Conservation (phyloP, 2,113 vertebrate species). For the Gallinago jamesoni region DNA sequence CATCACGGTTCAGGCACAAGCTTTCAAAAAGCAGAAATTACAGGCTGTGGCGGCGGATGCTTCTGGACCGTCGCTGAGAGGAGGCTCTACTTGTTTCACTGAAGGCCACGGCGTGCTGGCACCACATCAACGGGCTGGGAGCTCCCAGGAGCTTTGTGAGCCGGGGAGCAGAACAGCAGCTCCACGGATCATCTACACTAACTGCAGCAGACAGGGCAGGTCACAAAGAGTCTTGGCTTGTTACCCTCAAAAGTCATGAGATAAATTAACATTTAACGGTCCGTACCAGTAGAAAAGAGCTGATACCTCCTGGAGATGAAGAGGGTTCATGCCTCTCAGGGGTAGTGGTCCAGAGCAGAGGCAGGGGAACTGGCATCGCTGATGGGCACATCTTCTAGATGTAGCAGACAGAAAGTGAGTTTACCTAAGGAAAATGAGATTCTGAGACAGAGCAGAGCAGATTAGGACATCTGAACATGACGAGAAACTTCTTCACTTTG, state of each 20-base stretch:
- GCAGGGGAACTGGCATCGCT: fast-evolving
- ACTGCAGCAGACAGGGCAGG: background rate
- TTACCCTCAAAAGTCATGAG: fast-evolving
- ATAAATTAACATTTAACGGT: background rate
- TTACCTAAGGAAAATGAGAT: background rate
- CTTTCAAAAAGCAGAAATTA: background rate
- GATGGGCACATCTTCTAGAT: background rate
- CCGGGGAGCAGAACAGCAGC: background rate
- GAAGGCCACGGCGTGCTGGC: background rate
- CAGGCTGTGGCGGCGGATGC: background rate
- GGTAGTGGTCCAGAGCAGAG: background rate
- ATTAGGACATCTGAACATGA: too few species aligned
- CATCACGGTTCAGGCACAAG: background rate
- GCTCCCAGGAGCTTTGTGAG: background rate
- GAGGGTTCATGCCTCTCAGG: background rate
- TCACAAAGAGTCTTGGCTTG: background rate
- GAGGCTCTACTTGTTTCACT: background rate
- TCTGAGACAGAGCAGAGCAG: background rate
- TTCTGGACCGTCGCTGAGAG: background rate
- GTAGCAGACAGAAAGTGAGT: background rate
- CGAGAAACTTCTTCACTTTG: too few species aligned
- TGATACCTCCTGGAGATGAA: fast-evolving
- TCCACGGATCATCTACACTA: fast-evolving
- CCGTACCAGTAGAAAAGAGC: fast-evolving
- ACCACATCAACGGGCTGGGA: background rate